These are phyloP conservation scores for Steatocranus sp. DNA, from an alignment of 2,797 vertebrate genomes.

Conservation along the genomic window DNA sequence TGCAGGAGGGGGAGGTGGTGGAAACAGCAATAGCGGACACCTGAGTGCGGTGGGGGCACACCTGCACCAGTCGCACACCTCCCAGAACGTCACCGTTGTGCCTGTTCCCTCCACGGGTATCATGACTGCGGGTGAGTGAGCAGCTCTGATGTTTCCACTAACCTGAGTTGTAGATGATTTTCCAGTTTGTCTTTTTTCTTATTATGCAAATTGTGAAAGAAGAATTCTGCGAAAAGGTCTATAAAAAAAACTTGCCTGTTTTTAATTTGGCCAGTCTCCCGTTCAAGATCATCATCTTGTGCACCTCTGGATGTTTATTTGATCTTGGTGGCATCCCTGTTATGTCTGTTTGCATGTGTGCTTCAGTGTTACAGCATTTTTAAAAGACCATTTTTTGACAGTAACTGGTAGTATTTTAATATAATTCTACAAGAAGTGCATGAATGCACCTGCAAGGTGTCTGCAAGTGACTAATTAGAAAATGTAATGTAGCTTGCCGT, in stretches of 20 bases:
- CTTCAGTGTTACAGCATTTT: no score
- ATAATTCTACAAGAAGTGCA: not conserved
- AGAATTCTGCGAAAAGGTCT: not conserved
- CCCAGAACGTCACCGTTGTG: constrained; percentile 96
- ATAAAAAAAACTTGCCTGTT: not conserved
- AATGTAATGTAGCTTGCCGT: no score
- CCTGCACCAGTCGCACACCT: constrained; percentile 89
- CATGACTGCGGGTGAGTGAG: constrained; percentile 88
- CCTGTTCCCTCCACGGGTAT: constrained; percentile 92
- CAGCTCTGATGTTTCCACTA: not conserved
- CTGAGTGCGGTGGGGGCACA: constrained; percentile 66
- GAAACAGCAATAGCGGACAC: not conserved
- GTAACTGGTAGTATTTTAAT: not conserved
- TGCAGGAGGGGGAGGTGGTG: constrained; percentile 48
- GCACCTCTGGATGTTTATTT: not conserved
- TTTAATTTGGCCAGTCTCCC: not conserved
- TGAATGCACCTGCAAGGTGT: not conserved
- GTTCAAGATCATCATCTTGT: not conserved
- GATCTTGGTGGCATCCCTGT: not conserved
- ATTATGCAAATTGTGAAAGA: not conserved
- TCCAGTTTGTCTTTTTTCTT: not conserved
- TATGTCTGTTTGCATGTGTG: not conserved
- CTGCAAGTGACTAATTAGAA: not conserved
- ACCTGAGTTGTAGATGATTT: not conserved
- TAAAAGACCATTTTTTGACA: rapidly evolving